phyloP scores from a whole-genome alignment of 2,888 invertebrate genomes.

The Clunio marinus region DNA sequence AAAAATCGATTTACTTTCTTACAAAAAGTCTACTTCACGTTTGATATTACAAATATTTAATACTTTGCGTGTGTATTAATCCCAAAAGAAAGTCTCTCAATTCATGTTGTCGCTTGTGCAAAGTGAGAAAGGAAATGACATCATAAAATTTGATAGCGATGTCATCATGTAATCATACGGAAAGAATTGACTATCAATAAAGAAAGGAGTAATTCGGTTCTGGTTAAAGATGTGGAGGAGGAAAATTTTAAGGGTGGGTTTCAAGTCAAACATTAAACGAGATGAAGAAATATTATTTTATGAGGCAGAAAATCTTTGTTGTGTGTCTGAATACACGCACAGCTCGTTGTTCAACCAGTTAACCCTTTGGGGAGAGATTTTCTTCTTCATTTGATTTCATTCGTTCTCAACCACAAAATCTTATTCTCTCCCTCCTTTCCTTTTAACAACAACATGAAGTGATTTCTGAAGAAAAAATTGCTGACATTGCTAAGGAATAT shows the following conservation, averaged over 20 bases:
- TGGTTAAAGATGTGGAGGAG: neutral
- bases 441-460: neutral
- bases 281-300: constrained; percentile 3
- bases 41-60: too few relatives aligned
- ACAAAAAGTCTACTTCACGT: too few relatives aligned
- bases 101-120: constrained; percentile 12
- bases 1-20: too few relatives aligned
- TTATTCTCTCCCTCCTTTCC: too few relatives aligned
- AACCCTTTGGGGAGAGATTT: neutral
- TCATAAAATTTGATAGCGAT: constrained; percentile 28
- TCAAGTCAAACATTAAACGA: neutral
- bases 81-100: neutral
- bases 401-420: neutral
- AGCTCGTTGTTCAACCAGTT: neutral
- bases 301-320: neutral
- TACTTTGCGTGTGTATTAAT: too few relatives aligned
- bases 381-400: constrained; percentile 5
- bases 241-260: too few relatives aligned
- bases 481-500: constrained; percentile 10
- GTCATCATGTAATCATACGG: constrained; percentile 33
- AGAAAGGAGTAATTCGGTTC: constrained; percentile 21
- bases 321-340: neutral
- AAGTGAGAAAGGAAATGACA: constrained; percentile 34
- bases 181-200: constrained; percentile 31
- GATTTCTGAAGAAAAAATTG: neutral